Evolutionary conservation across 1,140 invertebrate genomes (phyloP).

Genomic region (Galendromus occidentalis): DNA sequence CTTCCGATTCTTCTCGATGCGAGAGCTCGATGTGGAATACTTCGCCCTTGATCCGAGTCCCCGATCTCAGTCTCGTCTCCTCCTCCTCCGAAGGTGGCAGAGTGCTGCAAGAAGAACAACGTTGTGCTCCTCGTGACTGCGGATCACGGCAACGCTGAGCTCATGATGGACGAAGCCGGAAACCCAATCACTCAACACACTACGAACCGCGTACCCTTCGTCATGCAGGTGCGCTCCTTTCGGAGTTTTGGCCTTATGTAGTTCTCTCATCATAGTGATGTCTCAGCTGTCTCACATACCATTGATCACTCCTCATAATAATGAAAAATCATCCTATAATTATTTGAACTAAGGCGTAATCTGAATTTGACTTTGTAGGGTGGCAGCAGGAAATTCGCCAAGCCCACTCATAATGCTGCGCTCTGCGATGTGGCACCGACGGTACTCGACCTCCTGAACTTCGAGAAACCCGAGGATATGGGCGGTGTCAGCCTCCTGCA

Average conservation of each 20-base stretch:
- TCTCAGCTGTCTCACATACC: too few species aligned
- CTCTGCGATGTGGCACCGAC: constrained; percentile 33
- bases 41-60: too few species aligned
- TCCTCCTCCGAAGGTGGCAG: constrained; percentile 25
- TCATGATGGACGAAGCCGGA: constrained; percentile 30
- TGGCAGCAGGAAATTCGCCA: constrained; percentile 19
- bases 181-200: constrained; percentile 32
- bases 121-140: constrained; percentile 30
- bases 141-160: constrained; percentile 33
- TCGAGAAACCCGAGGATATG: constrained; percentile 30
- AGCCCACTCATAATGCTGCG: constrained; percentile 23
- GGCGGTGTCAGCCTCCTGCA: constrained; percentile 26
- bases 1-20: too few species aligned
- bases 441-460: constrained; percentile 27
- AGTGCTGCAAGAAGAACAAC: constrained; percentile 28
- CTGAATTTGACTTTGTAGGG: constrained; percentile 15
- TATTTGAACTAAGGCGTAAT: background rate
- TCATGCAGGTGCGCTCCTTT: constrained; percentile 15
- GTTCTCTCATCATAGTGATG: too few species aligned
- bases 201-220: constrained; percentile 26
- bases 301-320: constrained; percentile 4
- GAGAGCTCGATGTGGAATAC: too few species aligned
- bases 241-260: too few species aligned
- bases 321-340: background rate
- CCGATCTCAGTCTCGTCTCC: too few species aligned